These are phyloP conservation scores for Ficedula albicollis DNA, from an alignment of 2,797 vertebrate genomes.

Conservation along the genomic window DNA sequence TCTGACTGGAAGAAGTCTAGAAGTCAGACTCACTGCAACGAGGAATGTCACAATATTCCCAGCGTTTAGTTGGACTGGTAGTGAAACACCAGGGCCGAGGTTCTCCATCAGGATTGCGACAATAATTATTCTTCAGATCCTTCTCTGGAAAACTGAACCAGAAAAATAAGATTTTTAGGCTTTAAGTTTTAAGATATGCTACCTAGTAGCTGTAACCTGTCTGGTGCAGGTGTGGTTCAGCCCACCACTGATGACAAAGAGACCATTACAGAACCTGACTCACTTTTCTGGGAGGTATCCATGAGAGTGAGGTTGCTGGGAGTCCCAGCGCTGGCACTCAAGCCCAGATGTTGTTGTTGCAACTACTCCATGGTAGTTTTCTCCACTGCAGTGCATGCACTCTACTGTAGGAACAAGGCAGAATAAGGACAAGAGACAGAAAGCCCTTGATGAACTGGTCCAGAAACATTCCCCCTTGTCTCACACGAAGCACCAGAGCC, in stretches of 20 bases:
- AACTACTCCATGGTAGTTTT: conserved; percentile 87
- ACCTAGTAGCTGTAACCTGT: background rate
- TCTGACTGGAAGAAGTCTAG: background rate
- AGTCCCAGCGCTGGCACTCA: conserved; percentile 89
- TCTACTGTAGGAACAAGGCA: conserved; percentile 77
- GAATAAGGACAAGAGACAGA: background rate
- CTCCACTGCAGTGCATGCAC: conserved; percentile 93
- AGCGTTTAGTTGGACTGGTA: conserved; percentile 81
- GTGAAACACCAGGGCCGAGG: conserved; percentile 94
- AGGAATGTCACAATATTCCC: conserved; percentile 88
- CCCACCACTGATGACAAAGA: background rate
- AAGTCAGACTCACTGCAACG: conserved; percentile 84
- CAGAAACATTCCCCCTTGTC: background rate
- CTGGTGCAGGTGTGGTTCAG: background rate
- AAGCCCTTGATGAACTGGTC: background rate
- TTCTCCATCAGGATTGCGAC: conserved; percentile 95
- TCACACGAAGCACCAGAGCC: background rate
- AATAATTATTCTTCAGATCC: conserved; percentile 90
- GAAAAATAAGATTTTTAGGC: background rate
- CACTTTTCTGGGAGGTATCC: conserved; percentile 89
- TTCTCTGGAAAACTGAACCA: conserved; percentile 87
- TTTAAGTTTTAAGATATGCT: background rate
- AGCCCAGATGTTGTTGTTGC: conserved; percentile 80
- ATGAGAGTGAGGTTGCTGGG: conserved; percentile 87
- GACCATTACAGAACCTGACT: conserved; percentile 14